Evolutionary conservation across 2,888 invertebrate species (phyloP).

Genomic region (Dysmachus trigonus): DNA sequence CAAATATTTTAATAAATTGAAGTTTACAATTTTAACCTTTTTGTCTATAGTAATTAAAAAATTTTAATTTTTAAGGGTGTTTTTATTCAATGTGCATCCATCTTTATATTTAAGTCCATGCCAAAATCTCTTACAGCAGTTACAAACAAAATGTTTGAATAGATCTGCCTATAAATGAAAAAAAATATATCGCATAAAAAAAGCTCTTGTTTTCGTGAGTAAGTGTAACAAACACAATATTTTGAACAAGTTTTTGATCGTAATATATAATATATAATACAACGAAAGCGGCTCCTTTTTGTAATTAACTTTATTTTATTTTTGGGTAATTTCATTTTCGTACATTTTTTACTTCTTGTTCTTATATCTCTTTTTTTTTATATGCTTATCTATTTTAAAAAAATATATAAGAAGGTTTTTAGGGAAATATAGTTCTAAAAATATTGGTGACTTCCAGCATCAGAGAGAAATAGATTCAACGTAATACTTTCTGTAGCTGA

Average conservation of each 20-base stretch:
- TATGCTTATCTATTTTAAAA: no score
- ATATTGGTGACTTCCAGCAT: no score
- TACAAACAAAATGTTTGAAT: background rate
- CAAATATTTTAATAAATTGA: no score
- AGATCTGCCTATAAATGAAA: no score
- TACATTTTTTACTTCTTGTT: background rate
- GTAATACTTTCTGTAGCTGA: background rate
- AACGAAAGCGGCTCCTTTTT: background rate
- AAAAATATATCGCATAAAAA: background rate
- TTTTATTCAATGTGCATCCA: no score
- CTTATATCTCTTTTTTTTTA: background rate
- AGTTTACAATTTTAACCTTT: no score
- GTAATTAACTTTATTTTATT: background rate
- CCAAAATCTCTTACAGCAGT: background rate
- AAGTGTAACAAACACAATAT: background rate
- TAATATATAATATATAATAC: no score
- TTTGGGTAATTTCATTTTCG: background rate
- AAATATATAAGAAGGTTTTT: no score
- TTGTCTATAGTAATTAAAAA: no score
- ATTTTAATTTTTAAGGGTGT: no score
- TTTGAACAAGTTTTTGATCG: background rate
- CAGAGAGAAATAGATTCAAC: no score
- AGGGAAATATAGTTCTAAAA: no score
- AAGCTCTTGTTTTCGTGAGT: background rate
- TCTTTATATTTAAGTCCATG: background rate